Evolutionary conservation across 1,140 invertebrate genomes (phyloP), one percentile per base, ranked within the genome.

Genomic region (Drosophila insularis): DNA sequence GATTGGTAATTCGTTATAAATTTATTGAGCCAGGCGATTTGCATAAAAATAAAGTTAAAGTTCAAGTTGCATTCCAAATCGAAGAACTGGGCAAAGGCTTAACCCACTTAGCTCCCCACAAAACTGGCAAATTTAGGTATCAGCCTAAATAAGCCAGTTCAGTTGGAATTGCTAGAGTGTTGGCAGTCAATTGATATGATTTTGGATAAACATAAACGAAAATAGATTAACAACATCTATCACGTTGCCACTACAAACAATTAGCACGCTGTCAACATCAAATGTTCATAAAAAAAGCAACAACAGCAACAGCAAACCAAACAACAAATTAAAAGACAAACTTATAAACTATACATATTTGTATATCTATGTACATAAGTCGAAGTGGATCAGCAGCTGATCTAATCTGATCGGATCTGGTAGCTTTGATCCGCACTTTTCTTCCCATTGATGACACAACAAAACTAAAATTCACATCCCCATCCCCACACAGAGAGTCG

Each of bases 311-410:
- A 68, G 65, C 58, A 66, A 62, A 37, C 14, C 39, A 35, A 50
- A 64, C 19, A 68, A 37, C 68, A 74, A 40, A 27, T 27, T 40
- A 56, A 68, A 75, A 10, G 19, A 32, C 27, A 4, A 46, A 19
- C 43, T 14, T 17, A 19, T 46, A 46, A 46, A 19, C 43, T 46
- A 43, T 14, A 46, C 19, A 19, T 46, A 8, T 35, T 10, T 35
- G 10, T 46, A 19, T 46, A 8, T 35, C 10, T 35, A 35, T 35
- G 32, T 35, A 35, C 32, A 35, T 5, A 35, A 35, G 58, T 35
- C 19, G 53, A 74, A 80, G 43, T 80, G 67, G 77, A 78, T 77
- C 81, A 86, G 70, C 81, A 86, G 74, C 81, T 81, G 81, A 85
- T 84, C 74, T 39, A 39, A 74, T 68, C 69, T 6, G 59, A 55